These are phyloP conservation scores for Prinia subflava DNA, from an alignment of 2,113 vertebrate genomes.

Conservation along the genomic window DNA sequence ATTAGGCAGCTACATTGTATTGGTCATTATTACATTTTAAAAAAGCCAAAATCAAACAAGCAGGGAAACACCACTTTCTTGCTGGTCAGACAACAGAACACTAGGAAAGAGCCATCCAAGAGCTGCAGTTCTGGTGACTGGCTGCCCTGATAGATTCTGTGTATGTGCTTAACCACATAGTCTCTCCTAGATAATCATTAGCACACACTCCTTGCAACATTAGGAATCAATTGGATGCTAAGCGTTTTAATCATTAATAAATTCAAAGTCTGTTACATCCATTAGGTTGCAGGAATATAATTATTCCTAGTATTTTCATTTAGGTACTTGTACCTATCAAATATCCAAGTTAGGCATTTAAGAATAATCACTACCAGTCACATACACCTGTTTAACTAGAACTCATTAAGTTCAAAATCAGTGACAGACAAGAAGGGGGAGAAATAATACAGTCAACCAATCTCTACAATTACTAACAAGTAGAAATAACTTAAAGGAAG, in stretches of 20 bases:
- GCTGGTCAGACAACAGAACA: not conserved
- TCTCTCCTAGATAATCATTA: not conserved
- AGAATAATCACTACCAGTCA: not conserved
- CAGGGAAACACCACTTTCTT: not conserved
- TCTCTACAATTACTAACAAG: not conserved
- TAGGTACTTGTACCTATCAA: not conserved
- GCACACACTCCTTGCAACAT: not conserved
- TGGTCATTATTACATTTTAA: not conserved
- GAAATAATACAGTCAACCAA: not conserved
- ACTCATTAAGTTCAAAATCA: not conserved
- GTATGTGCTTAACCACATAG: not conserved
- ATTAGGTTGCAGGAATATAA: not conserved
- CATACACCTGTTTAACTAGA: not conserved
- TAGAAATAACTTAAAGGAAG: not conserved
- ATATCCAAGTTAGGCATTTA: not conserved
- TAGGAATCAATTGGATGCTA: not conserved
- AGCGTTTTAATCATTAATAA: not conserved
- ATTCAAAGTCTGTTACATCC: not conserved
- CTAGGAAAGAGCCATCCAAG: not conserved
- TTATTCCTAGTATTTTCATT: not conserved
- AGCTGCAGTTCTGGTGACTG: not conserved
- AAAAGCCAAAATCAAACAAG: not conserved
- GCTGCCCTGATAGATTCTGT: fast-evolving
- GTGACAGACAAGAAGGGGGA: not conserved
- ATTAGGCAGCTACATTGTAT: not conserved